Evolutionary conservation across 2,888 invertebrate species (phyloP).

Genomic region (Sinohyriopsis cumingii): DNA sequence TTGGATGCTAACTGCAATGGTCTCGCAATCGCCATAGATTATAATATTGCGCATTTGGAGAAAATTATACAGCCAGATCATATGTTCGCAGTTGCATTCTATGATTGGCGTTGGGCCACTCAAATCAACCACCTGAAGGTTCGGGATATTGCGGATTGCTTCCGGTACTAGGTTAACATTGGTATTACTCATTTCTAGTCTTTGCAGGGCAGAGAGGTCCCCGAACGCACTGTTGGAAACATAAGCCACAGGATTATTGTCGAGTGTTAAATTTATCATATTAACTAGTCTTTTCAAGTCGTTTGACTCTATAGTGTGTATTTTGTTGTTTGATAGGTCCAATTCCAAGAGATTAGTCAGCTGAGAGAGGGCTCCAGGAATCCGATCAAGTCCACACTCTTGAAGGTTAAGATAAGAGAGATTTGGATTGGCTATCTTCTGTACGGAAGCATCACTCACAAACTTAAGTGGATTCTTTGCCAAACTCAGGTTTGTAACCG

Average conservation of each 20-base stretch:
- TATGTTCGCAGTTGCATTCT: conserved; percentile 36
- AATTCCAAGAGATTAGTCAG: conserved; percentile 20
- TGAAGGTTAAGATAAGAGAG: conserved; percentile 33
- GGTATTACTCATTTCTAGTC: conserved; percentile 24
- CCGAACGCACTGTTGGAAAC: conserved; percentile 38
- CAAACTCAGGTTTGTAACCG: conserved; percentile 29
- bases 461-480: conserved; percentile 36
- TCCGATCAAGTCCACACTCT: conserved; percentile 34
- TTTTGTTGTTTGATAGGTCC: conserved; percentile 38
- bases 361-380: conserved; percentile 38
- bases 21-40: conserved; percentile 25
- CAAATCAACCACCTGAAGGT: conserved; percentile 15
- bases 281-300: conserved; percentile 27
- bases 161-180: conserved; percentile 27
- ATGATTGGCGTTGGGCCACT: conserved; percentile 7
- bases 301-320: conserved; percentile 40
- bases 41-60: conserved; percentile 24
- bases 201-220: conserved; percentile 14
- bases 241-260: conserved; percentile 35
- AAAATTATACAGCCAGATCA: conserved; percentile 34
- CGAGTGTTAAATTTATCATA: conserved; percentile 20
- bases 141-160: conserved; percentile 29
- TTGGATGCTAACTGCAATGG: conserved; percentile 14
- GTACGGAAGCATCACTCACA: conserved; percentile 39
- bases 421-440: conserved; percentile 16